Conservation (phyloP, 2,888 invertebrate species). For the Himalopsyche kuldschensis region DNA sequence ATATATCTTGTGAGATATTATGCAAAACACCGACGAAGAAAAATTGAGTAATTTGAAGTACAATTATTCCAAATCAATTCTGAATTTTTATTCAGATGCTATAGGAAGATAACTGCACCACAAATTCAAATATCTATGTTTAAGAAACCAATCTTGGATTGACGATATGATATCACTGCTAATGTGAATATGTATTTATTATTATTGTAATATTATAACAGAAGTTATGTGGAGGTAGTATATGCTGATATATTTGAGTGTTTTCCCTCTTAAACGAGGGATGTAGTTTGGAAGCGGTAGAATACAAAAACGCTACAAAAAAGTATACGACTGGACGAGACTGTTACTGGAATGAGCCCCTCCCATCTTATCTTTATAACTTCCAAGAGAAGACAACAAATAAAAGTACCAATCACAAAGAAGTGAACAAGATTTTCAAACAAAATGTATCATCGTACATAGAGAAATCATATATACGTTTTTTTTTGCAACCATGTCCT, state of each 20-base stretch:
- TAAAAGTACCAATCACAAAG: neutral
- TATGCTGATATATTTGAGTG: neutral
- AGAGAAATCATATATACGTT: no score
- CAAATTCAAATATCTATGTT: no score
- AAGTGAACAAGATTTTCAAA: neutral
- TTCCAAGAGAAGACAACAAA: neutral
- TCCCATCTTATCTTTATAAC: neutral
- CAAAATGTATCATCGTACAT: neutral
- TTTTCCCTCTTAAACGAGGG: neutral
- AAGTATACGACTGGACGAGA: neutral
- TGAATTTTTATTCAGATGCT: no score
- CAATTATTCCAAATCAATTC: no score
- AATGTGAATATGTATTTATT: no score
- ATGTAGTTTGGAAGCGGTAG: neutral
- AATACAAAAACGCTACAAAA: neutral
- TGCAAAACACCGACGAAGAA: no score
- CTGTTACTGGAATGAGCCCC: neutral
- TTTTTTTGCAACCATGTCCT: no score
- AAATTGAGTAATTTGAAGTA: no score
- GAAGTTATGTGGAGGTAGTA: neutral
- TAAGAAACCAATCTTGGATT: no score
- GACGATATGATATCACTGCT: no score
- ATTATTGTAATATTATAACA: neutral
- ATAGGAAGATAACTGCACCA: no score
- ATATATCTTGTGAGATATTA: no score